phyloP scores from a whole-genome alignment of 2,888 invertebrate species.

The Microctonus aethiopoides region DNA sequence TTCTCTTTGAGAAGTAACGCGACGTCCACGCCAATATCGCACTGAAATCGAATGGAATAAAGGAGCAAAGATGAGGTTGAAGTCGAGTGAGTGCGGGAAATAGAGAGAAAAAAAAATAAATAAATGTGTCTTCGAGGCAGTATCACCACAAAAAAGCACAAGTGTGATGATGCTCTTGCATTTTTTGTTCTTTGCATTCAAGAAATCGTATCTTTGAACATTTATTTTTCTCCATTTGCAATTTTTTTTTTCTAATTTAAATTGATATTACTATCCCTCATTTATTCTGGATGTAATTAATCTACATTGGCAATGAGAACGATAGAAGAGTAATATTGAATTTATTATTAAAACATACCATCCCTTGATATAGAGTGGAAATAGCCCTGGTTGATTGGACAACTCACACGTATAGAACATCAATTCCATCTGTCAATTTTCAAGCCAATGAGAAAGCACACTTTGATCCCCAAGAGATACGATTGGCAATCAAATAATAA shows the following conservation, averaged over 20 bases:
- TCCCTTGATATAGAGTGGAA: background rate
- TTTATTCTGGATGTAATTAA: background rate
- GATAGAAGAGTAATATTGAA: background rate
- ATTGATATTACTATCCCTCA: background rate
- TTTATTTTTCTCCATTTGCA: conserved; percentile 28
- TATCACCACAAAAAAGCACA: conserved; percentile 34
- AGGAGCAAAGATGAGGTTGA: conserved; percentile 4
- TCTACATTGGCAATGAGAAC: background rate
- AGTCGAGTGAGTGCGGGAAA: background rate
- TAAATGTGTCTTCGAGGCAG: conserved; percentile 29
- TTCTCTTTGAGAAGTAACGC: conserved; percentile 35
- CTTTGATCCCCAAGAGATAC: background rate
- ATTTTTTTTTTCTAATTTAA: conserved; percentile 11
- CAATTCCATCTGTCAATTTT: background rate
- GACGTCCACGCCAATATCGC: conserved; percentile 34
- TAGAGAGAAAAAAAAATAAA: conserved; percentile 16
- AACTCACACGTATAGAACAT: background rate
- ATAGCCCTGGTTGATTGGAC: background rate
- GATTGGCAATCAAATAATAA: conserved; percentile 23
- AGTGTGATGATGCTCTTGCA: conserved; percentile 34
- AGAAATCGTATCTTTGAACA: conserved; percentile 17
- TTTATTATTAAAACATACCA: background rate
- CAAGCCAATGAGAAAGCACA: background rate
- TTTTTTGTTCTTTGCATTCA: conserved; percentile 17
- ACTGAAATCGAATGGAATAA: conserved; percentile 39